phyloP scores from a whole-genome alignment of 2,888 invertebrate species.

The Synergus itoensis region DNA sequence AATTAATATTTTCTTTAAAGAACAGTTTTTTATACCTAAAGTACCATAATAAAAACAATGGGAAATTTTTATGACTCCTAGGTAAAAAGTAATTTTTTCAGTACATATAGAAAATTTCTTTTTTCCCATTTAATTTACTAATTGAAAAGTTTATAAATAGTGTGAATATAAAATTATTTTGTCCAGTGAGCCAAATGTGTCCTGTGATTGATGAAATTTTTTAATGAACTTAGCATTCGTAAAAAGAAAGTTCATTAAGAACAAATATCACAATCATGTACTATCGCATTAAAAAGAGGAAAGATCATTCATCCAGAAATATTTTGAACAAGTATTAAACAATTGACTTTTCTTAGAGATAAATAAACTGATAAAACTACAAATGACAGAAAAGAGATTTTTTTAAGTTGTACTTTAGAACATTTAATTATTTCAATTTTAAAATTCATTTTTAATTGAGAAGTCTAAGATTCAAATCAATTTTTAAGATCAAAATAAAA shows the following conservation, averaged over 20 bases:
- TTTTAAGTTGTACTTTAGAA: background rate
- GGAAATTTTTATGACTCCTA: background rate
- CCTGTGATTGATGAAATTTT: background rate
- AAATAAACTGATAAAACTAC: background rate
- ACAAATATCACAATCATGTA: conserved; percentile 1
- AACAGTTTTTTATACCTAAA: background rate
- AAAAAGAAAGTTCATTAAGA: conserved; percentile 4
- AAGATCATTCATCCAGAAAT: conserved; percentile 3
- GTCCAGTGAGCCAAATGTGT: background rate
- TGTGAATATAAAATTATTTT: background rate
- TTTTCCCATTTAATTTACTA: background rate
- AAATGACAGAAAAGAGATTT: background rate
- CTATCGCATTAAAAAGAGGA: conserved; percentile 14
- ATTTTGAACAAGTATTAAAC: background rate
- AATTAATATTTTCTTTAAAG: too few species aligned
- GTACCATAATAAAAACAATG: background rate
- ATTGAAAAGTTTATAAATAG: background rate
- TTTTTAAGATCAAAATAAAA: background rate
- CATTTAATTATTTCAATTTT: background rate
- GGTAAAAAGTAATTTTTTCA: background rate
- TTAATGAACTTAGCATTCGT: background rate
- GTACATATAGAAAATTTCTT: background rate
- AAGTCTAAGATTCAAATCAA: background rate
- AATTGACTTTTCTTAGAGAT: background rate
- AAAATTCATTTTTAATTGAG: background rate